Evolutionary conservation across 64 coral and sea anemone genomes (phyloP).

Genomic region (Platygyra sinensis): DNA sequence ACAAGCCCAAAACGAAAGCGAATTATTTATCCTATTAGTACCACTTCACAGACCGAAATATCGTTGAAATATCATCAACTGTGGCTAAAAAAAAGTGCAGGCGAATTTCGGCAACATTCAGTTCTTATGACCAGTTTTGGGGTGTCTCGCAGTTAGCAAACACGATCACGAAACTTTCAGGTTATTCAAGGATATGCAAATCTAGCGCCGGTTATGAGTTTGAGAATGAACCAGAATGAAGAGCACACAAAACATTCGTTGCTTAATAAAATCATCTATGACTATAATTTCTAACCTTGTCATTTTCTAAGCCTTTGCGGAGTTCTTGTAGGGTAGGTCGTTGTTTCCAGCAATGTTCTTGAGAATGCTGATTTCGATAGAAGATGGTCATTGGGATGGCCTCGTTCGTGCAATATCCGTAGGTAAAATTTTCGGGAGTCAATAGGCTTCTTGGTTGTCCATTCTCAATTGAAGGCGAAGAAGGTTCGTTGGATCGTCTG

Average conservation of each 20-base stretch:
- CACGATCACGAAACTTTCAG: not conserved
- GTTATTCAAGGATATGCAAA: not conserved
- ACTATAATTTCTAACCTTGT: constrained; percentile 15
- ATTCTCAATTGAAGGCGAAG: not conserved
- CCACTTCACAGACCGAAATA: too few species aligned
- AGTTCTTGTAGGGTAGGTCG: constrained; percentile 83
- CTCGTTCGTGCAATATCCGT: constrained; percentile 76
- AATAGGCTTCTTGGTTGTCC: not conserved
- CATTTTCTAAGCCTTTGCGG: constrained; percentile 82
- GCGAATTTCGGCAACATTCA: too few species aligned
- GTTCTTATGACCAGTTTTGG: too few species aligned
- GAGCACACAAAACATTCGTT: not conserved
- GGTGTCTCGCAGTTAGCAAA: too few species aligned
- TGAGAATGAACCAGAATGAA: not conserved
- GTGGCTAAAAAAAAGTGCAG: too few species aligned
- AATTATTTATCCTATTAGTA: not conserved
- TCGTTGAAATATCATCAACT: too few species aligned
- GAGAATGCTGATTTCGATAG: constrained; percentile 80
- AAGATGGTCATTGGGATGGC: constrained; percentile 93
- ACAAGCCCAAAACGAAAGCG: not conserved
- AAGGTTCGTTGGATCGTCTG: not conserved
- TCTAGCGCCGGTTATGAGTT: too few species aligned
- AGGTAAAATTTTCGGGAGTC: not conserved
- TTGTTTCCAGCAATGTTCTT: constrained; percentile 40
- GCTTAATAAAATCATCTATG: not conserved